Percentiles rank a stretch among this genome's conserved stretches.
phyloP scores from a whole-genome alignment of 2,888 invertebrate species.

The Steinernema hermaphroditum region DNA sequence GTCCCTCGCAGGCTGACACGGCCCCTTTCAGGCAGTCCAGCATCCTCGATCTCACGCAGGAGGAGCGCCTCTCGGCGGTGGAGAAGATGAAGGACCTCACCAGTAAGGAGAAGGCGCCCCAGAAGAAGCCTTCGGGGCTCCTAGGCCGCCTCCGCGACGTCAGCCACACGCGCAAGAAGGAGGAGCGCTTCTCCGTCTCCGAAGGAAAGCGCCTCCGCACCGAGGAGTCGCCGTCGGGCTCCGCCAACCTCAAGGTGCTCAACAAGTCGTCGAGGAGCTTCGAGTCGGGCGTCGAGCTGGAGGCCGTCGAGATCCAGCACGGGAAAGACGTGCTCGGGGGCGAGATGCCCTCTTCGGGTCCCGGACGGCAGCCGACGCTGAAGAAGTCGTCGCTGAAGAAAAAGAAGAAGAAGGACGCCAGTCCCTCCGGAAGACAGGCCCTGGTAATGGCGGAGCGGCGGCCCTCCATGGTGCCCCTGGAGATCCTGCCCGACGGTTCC shows the following conservation, averaged over 20 bases:
- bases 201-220: slow-evolving; percentile 35
- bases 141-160: slow-evolving; percentile 64
- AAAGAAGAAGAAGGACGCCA: slow-evolving; percentile 47
- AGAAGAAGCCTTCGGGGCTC: slow-evolving; percentile 57
- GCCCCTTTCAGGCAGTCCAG: slow-evolving; percentile 43
- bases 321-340: slow-evolving; percentile 21
- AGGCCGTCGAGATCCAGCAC: not conserved
- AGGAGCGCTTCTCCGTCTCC: slow-evolving; percentile 34
- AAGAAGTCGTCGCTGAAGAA: slow-evolving; percentile 54
- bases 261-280: slow-evolving; percentile 38
- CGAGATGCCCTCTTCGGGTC: slow-evolving; percentile 63
- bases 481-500: slow-evolving; percentile 14
- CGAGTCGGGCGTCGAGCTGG: slow-evolving; percentile 34
- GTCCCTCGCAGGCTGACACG: not conserved
- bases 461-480: slow-evolving; percentile 34
- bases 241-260: slow-evolving; percentile 7
- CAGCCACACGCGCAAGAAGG: slow-evolving; percentile 56
- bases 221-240: slow-evolving; percentile 23
- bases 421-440: slow-evolving; percentile 20
- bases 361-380: slow-evolving; percentile 56
- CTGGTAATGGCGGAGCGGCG: slow-evolving; percentile 31
- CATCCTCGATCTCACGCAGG: slow-evolving; percentile 58
- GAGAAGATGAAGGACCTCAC: slow-evolving; percentile 57
- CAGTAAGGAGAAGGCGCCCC: slow-evolving; percentile 42
- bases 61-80: slow-evolving; percentile 57